These are phyloP conservation scores for Lacanobia oleracea DNA, from an alignment of 2,888 invertebrate genomes.

Conservation along the genomic window DNA sequence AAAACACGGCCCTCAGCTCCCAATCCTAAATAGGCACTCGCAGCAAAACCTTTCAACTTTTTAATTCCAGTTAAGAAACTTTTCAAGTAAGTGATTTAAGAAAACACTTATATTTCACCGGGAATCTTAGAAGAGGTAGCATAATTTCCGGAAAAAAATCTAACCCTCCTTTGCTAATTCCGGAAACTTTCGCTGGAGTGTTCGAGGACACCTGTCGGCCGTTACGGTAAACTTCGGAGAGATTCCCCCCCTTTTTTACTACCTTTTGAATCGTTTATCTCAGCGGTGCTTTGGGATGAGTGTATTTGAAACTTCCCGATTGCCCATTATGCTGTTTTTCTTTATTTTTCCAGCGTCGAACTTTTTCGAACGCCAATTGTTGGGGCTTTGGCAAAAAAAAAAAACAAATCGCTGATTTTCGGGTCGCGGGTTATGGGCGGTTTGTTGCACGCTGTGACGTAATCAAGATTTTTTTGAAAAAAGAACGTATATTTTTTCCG, in stretches of 20 bases:
- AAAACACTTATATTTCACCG: conserved; percentile 68
- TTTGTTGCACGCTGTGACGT: conserved; percentile 63
- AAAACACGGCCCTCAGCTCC: conserved; percentile 46
- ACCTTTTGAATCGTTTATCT: conserved; percentile 78
- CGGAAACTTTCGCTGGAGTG: conserved; percentile 67
- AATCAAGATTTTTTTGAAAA: conserved; percentile 57
- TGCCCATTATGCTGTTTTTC: conserved; percentile 78
- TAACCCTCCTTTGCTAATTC: conserved; percentile 74
- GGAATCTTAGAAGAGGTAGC: conserved; percentile 60
- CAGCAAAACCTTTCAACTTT: conserved; percentile 67
- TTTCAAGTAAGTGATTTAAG: conserved; percentile 68
- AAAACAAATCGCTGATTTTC: conserved; percentile 65
- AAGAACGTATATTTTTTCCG: conserved; percentile 34
- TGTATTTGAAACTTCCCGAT: conserved; percentile 80
- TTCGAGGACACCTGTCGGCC: conserved; percentile 80
- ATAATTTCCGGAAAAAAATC: conserved; percentile 61
- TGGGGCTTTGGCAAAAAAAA: conserved; percentile 53
- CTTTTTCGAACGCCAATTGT: conserved; percentile 65
- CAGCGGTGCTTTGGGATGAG: conserved; percentile 73
- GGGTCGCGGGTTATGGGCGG: conserved; percentile 53
- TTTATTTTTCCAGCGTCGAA: conserved; percentile 61
- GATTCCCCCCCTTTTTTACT: conserved; percentile 70
- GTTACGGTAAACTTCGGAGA: conserved; percentile 72
- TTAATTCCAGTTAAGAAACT: conserved; percentile 66
- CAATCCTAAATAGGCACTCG: conserved; percentile 63